Conservation (phyloP, 2,888 invertebrate genomes). For the Heliconius ethilla region DNA sequence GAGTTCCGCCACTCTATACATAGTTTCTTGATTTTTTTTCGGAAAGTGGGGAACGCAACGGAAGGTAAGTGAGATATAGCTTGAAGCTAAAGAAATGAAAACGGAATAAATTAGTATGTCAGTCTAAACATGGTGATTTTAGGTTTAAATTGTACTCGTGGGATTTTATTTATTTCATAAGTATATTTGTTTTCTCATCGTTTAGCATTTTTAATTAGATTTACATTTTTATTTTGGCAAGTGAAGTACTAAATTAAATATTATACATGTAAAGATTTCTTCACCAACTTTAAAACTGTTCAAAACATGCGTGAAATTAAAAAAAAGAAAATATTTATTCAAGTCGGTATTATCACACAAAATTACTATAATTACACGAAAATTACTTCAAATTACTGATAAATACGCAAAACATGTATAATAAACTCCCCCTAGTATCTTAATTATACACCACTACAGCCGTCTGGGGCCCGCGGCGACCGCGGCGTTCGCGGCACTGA, state of each 20-base stretch:
- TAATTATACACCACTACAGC: slow-evolving; percentile 15
- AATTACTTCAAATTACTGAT: background rate
- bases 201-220: too few relatives aligned
- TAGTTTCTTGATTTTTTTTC: background rate
- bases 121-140: too few relatives aligned
- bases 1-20: background rate
- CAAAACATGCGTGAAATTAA: too few relatives aligned
- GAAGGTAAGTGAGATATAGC: background rate
- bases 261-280: too few relatives aligned
- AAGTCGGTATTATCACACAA: too few relatives aligned
- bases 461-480: slow-evolving; percentile 19
- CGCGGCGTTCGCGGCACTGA: slow-evolving; percentile 22
- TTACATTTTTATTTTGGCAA: too few relatives aligned
- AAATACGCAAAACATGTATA: background rate
- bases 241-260: too few relatives aligned
- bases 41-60: background rate
- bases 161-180: too few relatives aligned
- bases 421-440: background rate
- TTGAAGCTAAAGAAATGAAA: background rate
- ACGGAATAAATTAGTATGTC: background rate
- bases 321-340: too few relatives aligned
- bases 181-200: too few relatives aligned
- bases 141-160: too few relatives aligned
- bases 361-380: background rate
- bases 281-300: too few relatives aligned